phyloP scores from a whole-genome alignment of 2,113 vertebrate species.

The Oriolus oriolus region DNA sequence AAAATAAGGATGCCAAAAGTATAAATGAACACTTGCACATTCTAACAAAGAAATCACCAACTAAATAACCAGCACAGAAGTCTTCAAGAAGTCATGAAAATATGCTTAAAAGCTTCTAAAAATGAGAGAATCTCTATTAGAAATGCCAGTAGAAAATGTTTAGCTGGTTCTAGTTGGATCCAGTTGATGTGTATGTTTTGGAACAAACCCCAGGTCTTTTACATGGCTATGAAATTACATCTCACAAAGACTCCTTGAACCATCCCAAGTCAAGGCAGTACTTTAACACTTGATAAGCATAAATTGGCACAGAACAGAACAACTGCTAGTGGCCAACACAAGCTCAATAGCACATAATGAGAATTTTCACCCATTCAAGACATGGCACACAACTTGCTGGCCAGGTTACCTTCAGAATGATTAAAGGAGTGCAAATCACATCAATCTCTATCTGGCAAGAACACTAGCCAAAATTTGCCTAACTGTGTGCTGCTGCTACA shows the following conservation, averaged over 20 bases:
- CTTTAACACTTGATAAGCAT: background rate
- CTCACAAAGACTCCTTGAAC: background rate
- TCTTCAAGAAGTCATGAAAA: background rate
- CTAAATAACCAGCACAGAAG: background rate
- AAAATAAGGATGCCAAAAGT: slow-evolving; percentile 16
- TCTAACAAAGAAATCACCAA: slow-evolving; percentile 3
- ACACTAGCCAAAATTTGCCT: background rate
- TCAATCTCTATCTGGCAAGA: background rate
- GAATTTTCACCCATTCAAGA: background rate
- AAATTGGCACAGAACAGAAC: background rate
- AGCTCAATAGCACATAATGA: background rate
- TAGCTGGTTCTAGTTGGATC: background rate
- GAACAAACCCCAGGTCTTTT: background rate
- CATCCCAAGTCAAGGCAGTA: background rate
- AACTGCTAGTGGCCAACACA: background rate
- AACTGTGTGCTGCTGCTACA: background rate
- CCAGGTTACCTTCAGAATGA: background rate
- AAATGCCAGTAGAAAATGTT: background rate
- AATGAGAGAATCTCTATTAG: background rate
- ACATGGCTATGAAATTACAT: background rate
- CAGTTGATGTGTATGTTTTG: background rate
- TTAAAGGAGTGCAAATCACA: background rate
- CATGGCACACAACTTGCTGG: background rate
- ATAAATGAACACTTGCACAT: background rate
- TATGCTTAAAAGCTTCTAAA: background rate